Evolutionary conservation across 2,797 vertebrate genomes (phyloP), one percentile per base, ranked within the genome.

Genomic region (Urophycis tenuis): DNA sequence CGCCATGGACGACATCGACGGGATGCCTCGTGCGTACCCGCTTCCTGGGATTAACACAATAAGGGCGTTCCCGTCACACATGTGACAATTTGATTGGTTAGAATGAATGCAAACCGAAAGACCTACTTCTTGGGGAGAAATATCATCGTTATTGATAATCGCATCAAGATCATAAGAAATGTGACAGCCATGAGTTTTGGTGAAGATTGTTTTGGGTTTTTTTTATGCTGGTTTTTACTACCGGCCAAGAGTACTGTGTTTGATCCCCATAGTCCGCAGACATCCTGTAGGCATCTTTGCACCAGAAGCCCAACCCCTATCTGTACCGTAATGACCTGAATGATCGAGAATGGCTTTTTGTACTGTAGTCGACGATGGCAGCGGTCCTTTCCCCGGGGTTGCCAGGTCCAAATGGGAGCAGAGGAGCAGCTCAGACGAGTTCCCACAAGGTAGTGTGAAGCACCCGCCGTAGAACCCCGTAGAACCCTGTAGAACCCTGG

Each of bases 361-460:
- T 25, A 3, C 8, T 75, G 5, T 33, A 94, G 93, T 94, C 79
- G 92, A 94, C 31, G 93, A 94, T 7, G 82, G 87, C 35, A 88
- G 72, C 4, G 80, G 31, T 70, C 77, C 86, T 76, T 86, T 87
- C 69, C 84, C 92, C 32, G 79, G 87, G 73, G 87, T 93, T 75
- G 92, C 93, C 80, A 87, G 94, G 83, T 95, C 94, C 14, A 95
- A 95, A 79, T 95, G 94, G 94, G 94, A 95, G 87, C 89, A 90
- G 81, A 88, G 90, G 1, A 82, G 87, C 0, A 91, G 92, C 17
- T 75, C 82, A 1, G 90, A 86, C 39, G 84, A 78, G 14, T 85
- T 87, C 80, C 78, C 86, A 77, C 86, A 87, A 89, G 92, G 93
- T 93, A 83, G 39, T 12, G 29, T 30, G 9, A 80, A 77, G 36